phyloP scores from a whole-genome alignment of 2,888 invertebrate genomes.

The Ormyrus nitidulus region DNA sequence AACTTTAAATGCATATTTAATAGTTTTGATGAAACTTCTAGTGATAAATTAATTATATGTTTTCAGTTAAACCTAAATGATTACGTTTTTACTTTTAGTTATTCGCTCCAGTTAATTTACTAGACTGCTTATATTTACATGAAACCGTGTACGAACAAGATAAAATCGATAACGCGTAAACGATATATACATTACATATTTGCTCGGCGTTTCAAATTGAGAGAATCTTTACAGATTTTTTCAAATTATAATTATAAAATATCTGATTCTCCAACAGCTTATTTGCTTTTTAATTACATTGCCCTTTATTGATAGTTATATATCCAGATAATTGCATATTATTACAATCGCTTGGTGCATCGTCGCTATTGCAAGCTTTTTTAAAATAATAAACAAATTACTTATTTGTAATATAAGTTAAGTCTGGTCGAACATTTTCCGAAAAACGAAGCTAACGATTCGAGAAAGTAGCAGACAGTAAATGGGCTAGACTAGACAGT shows the following conservation, averaged over 20 bases:
- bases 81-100: conserved; percentile 12
- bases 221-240: not conserved
- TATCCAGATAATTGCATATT: no score
- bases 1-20: no score
- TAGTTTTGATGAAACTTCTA: not conserved
- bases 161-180: conserved; percentile 27
- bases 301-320: no score
- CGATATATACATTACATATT: conserved; percentile 10
- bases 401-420: no score
- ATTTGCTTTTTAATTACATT: no score
- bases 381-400: no score
- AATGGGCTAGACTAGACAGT: not conserved
- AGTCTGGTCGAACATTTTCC: no score
- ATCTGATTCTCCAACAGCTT: no score
- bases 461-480: conserved; percentile 12
- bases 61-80: not conserved
- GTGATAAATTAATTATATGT: not conserved
- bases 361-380: no score
- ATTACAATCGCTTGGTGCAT: no score
- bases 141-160: conserved; percentile 16
- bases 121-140: conserved; percentile 34
- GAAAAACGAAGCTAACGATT: conserved; percentile 16
- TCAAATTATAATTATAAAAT: not conserved
- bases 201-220: not conserved
- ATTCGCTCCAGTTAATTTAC: conserved; percentile 45